These are phyloP conservation scores for Norana najaformis DNA, from an alignment of 2,888 invertebrate species.

Conservation along the genomic window DNA sequence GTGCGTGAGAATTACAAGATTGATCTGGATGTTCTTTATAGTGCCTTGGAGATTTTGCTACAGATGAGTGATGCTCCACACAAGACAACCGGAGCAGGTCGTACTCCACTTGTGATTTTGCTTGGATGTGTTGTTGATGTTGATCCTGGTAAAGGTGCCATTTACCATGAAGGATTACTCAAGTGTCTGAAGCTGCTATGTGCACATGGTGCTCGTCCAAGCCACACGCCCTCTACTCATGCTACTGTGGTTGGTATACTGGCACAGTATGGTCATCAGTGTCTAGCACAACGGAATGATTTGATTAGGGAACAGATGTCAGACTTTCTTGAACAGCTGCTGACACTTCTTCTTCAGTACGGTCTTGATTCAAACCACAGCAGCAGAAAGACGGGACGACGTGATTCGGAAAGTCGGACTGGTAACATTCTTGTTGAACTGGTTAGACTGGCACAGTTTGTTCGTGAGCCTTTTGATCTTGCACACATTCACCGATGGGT, in stretches of 20 bases:
- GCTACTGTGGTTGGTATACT: constrained; percentile 38
- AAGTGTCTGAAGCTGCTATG: constrained; percentile 74
- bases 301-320: constrained; percentile 64
- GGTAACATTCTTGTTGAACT: constrained; percentile 72
- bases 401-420: constrained; percentile 49
- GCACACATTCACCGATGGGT: constrained; percentile 74
- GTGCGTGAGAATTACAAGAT: constrained; percentile 50
- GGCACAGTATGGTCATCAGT: constrained; percentile 40
- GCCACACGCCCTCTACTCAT: constrained; percentile 36
- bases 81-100: constrained; percentile 51
- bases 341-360: constrained; percentile 71
- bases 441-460: constrained; percentile 71
- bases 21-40: constrained; percentile 49
- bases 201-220: constrained; percentile 75
- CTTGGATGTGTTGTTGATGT: constrained; percentile 76
- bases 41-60: constrained; percentile 52
- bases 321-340: constrained; percentile 72
- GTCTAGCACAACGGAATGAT: constrained; percentile 69
- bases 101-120: constrained; percentile 73
- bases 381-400: constrained; percentile 60
- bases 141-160: constrained; percentile 73
- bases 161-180: constrained; percentile 64
- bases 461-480: constrained; percentile 70
- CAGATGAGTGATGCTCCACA: constrained; percentile 52
- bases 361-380: constrained; percentile 71